phyloP scores from a whole-genome alignment of 1,140 invertebrate species.

The Rhyacophila brunnea region DNA sequence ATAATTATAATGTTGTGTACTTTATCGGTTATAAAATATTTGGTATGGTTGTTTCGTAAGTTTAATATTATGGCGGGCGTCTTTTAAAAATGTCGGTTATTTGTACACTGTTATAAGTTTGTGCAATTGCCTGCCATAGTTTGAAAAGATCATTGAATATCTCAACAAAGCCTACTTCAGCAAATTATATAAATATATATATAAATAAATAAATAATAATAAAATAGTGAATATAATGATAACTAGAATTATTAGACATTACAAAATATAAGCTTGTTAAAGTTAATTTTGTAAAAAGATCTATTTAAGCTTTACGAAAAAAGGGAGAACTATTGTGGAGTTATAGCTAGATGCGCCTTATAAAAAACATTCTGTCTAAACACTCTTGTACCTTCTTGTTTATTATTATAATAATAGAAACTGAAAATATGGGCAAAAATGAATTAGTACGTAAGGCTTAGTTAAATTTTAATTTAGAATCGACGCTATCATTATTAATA shows the following conservation, averaged over 20 bases:
- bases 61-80: not conserved
- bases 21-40: not conserved
- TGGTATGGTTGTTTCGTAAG: not conserved
- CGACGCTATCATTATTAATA: not conserved
- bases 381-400: conserved; percentile 22
- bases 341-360: conserved; percentile 33
- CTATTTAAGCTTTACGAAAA: conserved; percentile 30
- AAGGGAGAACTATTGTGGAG: conserved; percentile 13
- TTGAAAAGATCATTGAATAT: not conserved
- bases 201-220: not conserved
- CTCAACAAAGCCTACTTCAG: not conserved
- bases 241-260: conserved; percentile 2
- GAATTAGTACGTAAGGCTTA: conserved; percentile 3
- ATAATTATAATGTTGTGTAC: too few species aligned
- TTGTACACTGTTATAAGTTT: not conserved
- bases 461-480: not conserved
- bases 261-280: conserved; percentile 29
- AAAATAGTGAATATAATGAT: not conserved
- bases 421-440: not conserved
- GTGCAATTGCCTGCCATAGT: not conserved
- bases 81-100: not conserved
- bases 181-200: conserved; percentile 5
- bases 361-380: conserved; percentile 25
- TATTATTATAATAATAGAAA: conserved; percentile 7
- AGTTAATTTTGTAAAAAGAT: conserved; percentile 30